Conservation (phyloP, 2,113 vertebrate species). For the Hippocampus comes region DNA sequence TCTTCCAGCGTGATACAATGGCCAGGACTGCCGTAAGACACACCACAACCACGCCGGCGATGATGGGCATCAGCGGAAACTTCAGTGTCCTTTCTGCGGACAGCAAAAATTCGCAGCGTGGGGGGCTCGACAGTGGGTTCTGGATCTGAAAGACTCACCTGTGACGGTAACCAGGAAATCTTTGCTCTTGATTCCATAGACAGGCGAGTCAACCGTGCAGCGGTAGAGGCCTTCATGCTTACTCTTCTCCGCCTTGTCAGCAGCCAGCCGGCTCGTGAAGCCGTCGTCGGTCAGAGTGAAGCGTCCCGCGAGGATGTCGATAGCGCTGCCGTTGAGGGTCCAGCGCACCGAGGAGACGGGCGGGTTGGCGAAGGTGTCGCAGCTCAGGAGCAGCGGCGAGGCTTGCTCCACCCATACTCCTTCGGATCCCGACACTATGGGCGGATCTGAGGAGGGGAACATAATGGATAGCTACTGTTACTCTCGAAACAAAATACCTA, state of each 20-base stretch:
- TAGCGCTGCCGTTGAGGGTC: slow-evolving; percentile 45
- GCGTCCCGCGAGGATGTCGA: slow-evolving; percentile 49
- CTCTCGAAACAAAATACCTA: no score
- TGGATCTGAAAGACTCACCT: slow-evolving; percentile 53
- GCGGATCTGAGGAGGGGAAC: slow-evolving; percentile 45
- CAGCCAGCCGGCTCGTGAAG: slow-evolving; percentile 29
- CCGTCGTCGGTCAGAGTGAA: slow-evolving; percentile 55
- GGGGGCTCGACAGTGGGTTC: no score
- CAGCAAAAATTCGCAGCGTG: background rate
- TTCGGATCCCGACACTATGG: slow-evolving; percentile 49
- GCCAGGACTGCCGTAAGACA: slow-evolving; percentile 59
- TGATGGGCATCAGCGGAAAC: slow-evolving; percentile 64
- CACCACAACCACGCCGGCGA: slow-evolving; percentile 71
- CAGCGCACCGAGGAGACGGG: slow-evolving; percentile 56
- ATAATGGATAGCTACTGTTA: no score
- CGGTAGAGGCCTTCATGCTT: slow-evolving; percentile 60
- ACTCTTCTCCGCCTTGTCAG: slow-evolving; percentile 14
- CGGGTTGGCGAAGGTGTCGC: slow-evolving; percentile 64
- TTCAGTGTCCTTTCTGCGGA: slow-evolving; percentile 57
- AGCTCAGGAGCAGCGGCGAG: slow-evolving; percentile 43
- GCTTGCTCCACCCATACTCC: slow-evolving; percentile 49
- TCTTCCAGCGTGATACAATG: slow-evolving; percentile 55
- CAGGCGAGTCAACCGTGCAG: slow-evolving; percentile 41
- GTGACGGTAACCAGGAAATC: slow-evolving; percentile 54
- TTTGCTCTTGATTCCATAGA: slow-evolving; percentile 29